These are phyloP conservation scores for Drosophila mayaguana DNA, from an alignment of 2,888 invertebrate species.

Conservation along the genomic window DNA sequence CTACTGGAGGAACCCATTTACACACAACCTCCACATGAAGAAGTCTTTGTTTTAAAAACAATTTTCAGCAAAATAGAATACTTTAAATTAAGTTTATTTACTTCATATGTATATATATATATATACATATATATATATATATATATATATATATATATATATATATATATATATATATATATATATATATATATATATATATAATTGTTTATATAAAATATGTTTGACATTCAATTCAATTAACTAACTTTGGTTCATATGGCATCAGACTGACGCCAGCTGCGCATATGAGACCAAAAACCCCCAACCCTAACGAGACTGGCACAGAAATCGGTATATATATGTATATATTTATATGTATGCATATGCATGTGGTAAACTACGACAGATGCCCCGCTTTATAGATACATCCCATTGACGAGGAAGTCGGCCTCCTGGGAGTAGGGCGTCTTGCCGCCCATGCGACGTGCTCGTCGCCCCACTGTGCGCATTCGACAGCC, in stretches of 20 bases:
- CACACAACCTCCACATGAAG: not conserved
- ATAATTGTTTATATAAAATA: slow-evolving; percentile 74
- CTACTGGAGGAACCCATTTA: not conserved
- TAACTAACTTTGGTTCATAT: slow-evolving; percentile 38
- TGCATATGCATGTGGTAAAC: slow-evolving; percentile 12
- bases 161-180: slow-evolving; percentile 30
- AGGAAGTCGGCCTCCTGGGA: slow-evolving; percentile 98
- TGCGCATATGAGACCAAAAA: slow-evolving; percentile 5
- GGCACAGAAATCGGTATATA: slow-evolving; percentile 34
- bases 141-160: slow-evolving; percentile 37
- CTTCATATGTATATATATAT: slow-evolving; percentile 40
- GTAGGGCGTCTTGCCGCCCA: slow-evolving; percentile 91
- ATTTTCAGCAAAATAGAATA: slow-evolving; percentile 7
- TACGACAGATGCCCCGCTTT: slow-evolving; percentile 38
- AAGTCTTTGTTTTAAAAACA: not conserved
- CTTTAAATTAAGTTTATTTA: slow-evolving; percentile 27
- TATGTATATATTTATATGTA: slow-evolving; percentile 7
- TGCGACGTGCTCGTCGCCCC: slow-evolving; percentile 88
- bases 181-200: slow-evolving; percentile 52
- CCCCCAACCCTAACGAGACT: slow-evolving; percentile 29
- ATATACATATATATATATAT: slow-evolving; percentile 37
- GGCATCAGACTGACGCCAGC: not conserved
- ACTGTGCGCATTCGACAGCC: slow-evolving; percentile 93
- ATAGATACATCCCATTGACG: slow-evolving; percentile 98
- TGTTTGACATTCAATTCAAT: slow-evolving; percentile 64